Conservation (phyloP, 2,888 invertebrate species). For the Cyclophora punctaria region DNA sequence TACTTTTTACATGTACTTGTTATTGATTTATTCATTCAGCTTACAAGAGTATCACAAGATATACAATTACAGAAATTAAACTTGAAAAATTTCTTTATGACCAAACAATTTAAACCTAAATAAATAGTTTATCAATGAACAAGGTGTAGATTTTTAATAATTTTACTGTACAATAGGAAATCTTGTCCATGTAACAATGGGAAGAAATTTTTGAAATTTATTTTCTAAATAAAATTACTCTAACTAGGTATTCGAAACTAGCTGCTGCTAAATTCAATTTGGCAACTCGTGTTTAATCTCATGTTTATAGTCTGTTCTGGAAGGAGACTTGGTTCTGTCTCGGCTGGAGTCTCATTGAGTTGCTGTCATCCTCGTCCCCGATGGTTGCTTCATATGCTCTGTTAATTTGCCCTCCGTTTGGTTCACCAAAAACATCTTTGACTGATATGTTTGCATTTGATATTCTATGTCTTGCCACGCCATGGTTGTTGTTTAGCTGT, state of each 20-base stretch:
- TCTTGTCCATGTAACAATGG: no score
- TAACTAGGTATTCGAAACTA: conserved; percentile 10
- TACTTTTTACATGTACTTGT: conserved; percentile 23
- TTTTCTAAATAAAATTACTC: conserved; percentile 10
- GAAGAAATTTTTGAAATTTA: no score
- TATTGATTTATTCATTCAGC: conserved; percentile 22
- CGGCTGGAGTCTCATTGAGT: conserved; percentile 83
- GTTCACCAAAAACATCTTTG: conserved; percentile 85
- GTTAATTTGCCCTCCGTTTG: conserved; percentile 83
- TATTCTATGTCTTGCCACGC: conserved; percentile 80
- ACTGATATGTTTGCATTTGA: conserved; percentile 87
- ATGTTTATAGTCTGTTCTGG: conserved; percentile 53
- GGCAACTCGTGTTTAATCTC: conserved; percentile 35
- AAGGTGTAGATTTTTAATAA: not conserved
- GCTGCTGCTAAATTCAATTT: conserved; percentile 31
- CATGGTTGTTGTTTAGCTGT: conserved; percentile 77
- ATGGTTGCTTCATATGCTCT: conserved; percentile 82
- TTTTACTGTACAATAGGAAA: no score
- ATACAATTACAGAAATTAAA: conserved; percentile 29
- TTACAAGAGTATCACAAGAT: conserved; percentile 54
- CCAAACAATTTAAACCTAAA: conserved; percentile 2
- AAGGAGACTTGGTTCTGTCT: conserved; percentile 79
- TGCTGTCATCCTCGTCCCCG: conserved; percentile 80
- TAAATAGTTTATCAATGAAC: not conserved
- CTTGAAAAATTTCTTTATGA: conserved; percentile 18